phyloP scores from a whole-genome alignment of 1,140 invertebrate species.

The Drosophila neocordata region DNA sequence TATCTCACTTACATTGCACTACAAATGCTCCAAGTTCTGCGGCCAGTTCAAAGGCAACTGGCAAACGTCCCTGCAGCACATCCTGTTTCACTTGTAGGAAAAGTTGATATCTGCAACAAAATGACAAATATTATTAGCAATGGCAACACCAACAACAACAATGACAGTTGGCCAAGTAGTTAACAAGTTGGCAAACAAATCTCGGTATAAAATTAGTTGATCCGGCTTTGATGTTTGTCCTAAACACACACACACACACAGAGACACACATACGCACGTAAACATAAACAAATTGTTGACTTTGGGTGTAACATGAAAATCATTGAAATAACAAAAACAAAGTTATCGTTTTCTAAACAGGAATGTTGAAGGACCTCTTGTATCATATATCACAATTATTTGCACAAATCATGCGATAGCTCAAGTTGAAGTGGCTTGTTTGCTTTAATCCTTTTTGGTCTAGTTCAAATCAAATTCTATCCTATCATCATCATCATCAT shows the following conservation, averaged over 20 bases:
- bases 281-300: constrained; percentile 45
- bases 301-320: constrained; percentile 52
- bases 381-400: constrained; percentile 71
- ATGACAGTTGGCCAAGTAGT: constrained; percentile 23
- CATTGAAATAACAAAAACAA: constrained; percentile 36
- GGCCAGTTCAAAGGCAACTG: constrained; percentile 94
- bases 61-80: constrained; percentile 94
- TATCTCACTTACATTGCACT: constrained; percentile 95
- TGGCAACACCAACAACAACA: constrained; percentile 23
- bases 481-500: constrained; percentile 2
- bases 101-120: constrained; percentile 93
- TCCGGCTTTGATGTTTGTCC: constrained; percentile 58
- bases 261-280: constrained; percentile 27
- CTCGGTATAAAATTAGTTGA: constrained; percentile 67
- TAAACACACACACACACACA: constrained; percentile 43
- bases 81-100: constrained; percentile 98
- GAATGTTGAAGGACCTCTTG: constrained; percentile 16
- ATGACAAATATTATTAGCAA: constrained; percentile 61
- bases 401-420: constrained; percentile 30
- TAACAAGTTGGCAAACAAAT: constrained; percentile 70
- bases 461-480: not conserved
- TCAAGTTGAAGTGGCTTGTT: constrained; percentile 46
- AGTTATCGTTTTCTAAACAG: not conserved
- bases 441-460: constrained; percentile 43
- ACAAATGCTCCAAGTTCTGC: constrained; percentile 96